Percentiles rank a stretch among this genome's conserved stretches.
Conservation (phyloP, 2,797 vertebrate species). For the Danionella dracula region DNA sequence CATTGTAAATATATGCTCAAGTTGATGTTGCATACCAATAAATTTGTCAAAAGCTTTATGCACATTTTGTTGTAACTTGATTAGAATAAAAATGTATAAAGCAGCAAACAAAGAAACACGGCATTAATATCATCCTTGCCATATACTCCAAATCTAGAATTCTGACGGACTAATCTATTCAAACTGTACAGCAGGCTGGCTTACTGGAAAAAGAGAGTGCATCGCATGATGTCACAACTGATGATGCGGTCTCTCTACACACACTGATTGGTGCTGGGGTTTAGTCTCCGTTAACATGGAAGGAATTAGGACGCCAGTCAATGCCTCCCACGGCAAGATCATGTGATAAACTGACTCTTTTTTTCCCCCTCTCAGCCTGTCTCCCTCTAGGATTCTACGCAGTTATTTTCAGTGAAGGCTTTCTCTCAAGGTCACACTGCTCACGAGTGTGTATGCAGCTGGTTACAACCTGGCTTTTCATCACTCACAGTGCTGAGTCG, state of each 20-base stretch:
- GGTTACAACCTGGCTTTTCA: slow-evolving; percentile 8
- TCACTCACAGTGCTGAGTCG: not conserved
- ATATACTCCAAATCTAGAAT: no score
- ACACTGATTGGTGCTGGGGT: slow-evolving; percentile 29
- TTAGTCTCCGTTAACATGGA: slow-evolving; percentile 39
- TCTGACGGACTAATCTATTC: no score
- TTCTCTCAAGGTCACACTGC: slow-evolving; percentile 37
- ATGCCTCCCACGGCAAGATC: slow-evolving; percentile 52
- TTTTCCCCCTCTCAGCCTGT: not conserved
- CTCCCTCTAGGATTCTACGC: slow-evolving; percentile 1
- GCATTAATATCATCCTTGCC: no score
- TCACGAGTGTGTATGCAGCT: slow-evolving; percentile 7
- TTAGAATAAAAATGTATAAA: no score
- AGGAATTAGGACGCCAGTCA: slow-evolving; percentile 55
- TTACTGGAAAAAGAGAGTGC: not conserved
- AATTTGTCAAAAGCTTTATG: no score
- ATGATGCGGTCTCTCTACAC: slow-evolving; percentile 26
- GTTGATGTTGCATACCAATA: no score
- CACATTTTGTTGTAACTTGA: no score
- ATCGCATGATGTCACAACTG: slow-evolving; percentile 34
- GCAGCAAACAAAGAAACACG: no score
- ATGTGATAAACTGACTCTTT: slow-evolving; percentile 44
- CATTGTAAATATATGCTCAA: no score
- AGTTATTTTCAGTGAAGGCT: slow-evolving; percentile 27
- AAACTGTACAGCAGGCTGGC: not conserved